A percentile compares a stretch with the other conserved stretches of the same genome.
Conservation (phyloP, 2,113 vertebrate genomes). For the Rallus limicola region DNA sequence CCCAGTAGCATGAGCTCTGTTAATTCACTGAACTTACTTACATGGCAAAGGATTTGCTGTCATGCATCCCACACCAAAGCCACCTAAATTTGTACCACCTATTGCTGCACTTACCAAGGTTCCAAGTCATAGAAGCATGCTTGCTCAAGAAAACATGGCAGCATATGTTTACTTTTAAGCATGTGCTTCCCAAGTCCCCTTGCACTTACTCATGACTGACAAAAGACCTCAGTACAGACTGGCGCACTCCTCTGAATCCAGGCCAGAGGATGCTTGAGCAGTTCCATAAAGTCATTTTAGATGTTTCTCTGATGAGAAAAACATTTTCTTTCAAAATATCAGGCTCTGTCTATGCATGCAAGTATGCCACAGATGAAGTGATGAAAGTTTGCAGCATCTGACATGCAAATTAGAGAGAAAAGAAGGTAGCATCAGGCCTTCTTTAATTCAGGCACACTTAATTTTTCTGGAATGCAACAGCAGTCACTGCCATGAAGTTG, state of each 20-base stretch:
- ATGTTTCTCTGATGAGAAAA: not conserved
- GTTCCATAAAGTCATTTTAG: not conserved
- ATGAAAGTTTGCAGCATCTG: not conserved
- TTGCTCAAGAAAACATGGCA: not conserved
- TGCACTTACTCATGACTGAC: not conserved
- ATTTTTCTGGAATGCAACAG: slow-evolving; percentile 45
- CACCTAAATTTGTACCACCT: not conserved
- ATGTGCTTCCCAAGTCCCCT: not conserved
- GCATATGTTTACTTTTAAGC: not conserved
- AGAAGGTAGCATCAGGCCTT: not conserved
- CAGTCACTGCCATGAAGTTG: slow-evolving; percentile 18
- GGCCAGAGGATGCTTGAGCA: not conserved
- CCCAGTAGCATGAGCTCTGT: not conserved
- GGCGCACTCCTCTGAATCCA: not conserved
- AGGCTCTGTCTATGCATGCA: not conserved
- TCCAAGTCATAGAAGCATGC: not conserved
- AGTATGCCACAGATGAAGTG: not conserved
- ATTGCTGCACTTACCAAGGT: not conserved
- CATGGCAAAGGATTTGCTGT: not conserved
- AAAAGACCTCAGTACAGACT: not conserved
- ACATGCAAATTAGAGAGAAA: not conserved
- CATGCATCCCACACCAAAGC: not conserved
- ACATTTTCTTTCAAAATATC: not conserved
- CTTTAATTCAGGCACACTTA: slow-evolving; percentile 30
- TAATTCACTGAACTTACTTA: slow-evolving; percentile 4